A percentile compares a stretch with the other conserved stretches of the same genome.
Conservation (phyloP, 2,113 vertebrate species). For the Puntigrus tetrazona region DNA sequence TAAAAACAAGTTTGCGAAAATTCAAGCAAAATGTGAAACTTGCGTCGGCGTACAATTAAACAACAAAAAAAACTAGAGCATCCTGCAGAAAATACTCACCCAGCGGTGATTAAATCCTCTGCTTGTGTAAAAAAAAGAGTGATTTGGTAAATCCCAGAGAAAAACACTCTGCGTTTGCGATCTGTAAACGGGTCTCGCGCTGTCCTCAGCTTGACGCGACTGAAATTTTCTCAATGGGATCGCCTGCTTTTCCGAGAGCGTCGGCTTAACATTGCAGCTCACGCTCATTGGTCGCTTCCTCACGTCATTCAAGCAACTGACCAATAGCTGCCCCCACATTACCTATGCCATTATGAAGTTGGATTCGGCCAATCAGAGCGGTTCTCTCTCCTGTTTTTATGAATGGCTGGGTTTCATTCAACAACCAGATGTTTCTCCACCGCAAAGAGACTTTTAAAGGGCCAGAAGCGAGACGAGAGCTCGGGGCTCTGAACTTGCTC, state of each 20-base stretch:
- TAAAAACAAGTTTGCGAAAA: conserved; percentile 42
- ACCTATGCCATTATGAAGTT: conserved; percentile 46
- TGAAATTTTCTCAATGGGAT: conserved; percentile 74
- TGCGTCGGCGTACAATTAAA: not conserved
- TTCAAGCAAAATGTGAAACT: not conserved
- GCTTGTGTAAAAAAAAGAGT: not conserved
- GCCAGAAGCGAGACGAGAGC: conserved; percentile 21
- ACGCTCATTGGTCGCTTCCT: conserved; percentile 59
- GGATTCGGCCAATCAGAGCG: conserved; percentile 51
- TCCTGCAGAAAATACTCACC: conserved; percentile 46
- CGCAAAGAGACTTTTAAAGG: conserved; percentile 67
- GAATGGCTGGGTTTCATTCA: conserved; percentile 79
- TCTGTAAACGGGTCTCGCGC: conserved; percentile 57
- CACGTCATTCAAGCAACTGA: conserved; percentile 50
- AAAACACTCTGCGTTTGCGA: conserved; percentile 13
- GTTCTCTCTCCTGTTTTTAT: conserved; percentile 68
- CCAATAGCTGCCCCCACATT: conserved; percentile 58
- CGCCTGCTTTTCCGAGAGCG: conserved; percentile 49
- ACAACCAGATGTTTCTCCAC: conserved; percentile 61
- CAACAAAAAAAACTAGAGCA: not conserved
- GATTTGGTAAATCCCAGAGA: conserved; percentile 29
- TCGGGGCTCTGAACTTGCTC: not conserved
- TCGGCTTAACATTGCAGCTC: not conserved
- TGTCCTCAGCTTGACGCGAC: conserved; percentile 56
- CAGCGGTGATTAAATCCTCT: conserved; percentile 7